Percentiles rank a stretch among this genome's conserved stretches.
Evolutionary conservation across 1,140 invertebrate species (phyloP).

Genomic region (Drosophila parvula): DNA sequence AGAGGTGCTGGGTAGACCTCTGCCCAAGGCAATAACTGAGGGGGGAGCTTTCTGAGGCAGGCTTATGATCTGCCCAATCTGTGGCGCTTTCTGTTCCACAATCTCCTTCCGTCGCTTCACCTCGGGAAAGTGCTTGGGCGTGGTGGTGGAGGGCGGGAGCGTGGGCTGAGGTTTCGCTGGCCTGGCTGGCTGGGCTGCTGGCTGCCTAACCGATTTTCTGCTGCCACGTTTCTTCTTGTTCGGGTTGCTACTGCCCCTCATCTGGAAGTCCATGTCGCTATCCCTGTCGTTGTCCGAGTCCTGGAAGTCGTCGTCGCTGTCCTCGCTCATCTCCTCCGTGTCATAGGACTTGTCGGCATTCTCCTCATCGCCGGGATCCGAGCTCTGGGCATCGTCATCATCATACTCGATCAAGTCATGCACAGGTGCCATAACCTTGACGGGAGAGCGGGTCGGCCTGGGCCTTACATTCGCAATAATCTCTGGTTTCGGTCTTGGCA

Average conservation of each 20-base stretch:
- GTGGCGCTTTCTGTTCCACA: constrained; percentile 16
- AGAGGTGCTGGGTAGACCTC: constrained; percentile 56
- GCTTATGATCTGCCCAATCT: constrained; percentile 63
- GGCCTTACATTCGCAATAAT: constrained; percentile 18
- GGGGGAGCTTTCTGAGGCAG: constrained; percentile 49
- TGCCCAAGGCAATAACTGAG: constrained; percentile 60
- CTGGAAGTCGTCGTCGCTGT: constrained; percentile 59
- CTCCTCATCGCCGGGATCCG: constrained; percentile 68
- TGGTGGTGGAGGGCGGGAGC: background rate
- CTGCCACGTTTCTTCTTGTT: constrained; percentile 64
- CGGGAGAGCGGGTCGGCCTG: constrained; percentile 24
- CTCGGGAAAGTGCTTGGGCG: constrained; percentile 24
- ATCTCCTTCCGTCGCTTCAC: constrained; percentile 50
- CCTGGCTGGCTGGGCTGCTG: constrained; percentile 6
- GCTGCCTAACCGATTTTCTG: constrained; percentile 34
- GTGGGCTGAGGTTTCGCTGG: constrained; percentile 2
- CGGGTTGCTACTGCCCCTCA: constrained; percentile 55
- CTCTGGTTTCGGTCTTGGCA: constrained; percentile 44
- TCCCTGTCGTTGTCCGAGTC: constrained; percentile 81
- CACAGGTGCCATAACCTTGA: constrained; percentile 53
- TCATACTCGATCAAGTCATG: constrained; percentile 62
- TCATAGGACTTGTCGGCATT: constrained; percentile 71
- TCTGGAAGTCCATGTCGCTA: constrained; percentile 80
- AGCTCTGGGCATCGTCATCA: constrained; percentile 64
- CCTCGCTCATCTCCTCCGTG: constrained; percentile 78